Base-by-base conservation (phyloP, 1,140 invertebrate genomes). In the Triops longicaudatus region DNA sequence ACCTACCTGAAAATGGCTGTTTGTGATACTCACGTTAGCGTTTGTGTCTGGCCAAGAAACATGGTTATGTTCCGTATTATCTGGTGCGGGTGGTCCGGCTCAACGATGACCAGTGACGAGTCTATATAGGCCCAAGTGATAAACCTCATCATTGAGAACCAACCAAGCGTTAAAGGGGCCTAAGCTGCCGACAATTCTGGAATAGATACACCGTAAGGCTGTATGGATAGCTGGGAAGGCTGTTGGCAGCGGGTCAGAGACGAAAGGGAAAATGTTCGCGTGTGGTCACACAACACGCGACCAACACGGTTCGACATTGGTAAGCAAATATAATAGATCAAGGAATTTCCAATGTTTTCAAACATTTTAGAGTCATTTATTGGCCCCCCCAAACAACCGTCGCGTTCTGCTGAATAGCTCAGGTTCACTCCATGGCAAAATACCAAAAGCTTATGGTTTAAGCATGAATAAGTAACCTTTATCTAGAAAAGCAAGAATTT, bases 401-500 rank as follows among this genome's bases (percentile, higher is more conserved):
- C 44, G 44, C 44, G 44, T 63, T 63, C 44, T 22, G 14, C 31
- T 37, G 31, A 37, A 37, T 37, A 37, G 31, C 31, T 37, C 44
- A 63, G 22, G 14, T 63, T 63, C 50, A 17, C 50, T 22, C 3
- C 50, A 17, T 37, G 31, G 31, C 31, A 37, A 37, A 37, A 63
- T 63, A 22, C 50, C 50, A 4, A 17, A 22, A 63, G 50, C 50
- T 63, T 63, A 63, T 63, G 22, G 50, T 63, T 63, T 63, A 63
- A 63, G 50, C 50, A 63, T 63, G 50, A 63, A 63, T 63, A 63
- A 63, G n/a, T 63, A 63, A 63, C 50, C 50, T 63, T 63, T 63
- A 63, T 14, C 50, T 63, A n/a, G 1, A 3, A 63, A 63, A 63
- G 50, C 50, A 63, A 63, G 50, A 63, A 63, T 63, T 63, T 63